These are phyloP conservation scores for Lutraria lutraria DNA, from an alignment of 2,888 invertebrate genomes.

Conservation along the genomic window DNA sequence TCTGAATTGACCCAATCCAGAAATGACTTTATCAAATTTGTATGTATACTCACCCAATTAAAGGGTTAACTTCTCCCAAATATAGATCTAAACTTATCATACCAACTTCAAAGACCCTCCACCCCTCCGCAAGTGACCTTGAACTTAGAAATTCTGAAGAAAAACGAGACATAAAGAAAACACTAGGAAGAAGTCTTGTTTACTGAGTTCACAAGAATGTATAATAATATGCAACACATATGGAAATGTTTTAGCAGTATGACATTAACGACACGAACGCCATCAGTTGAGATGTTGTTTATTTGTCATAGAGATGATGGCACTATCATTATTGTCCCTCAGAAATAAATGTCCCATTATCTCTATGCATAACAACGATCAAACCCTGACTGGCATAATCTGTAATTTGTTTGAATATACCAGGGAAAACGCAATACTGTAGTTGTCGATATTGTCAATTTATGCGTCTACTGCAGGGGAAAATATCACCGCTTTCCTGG, in stretches of 20 bases:
- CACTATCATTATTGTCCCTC: not conserved
- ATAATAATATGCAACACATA: not conserved
- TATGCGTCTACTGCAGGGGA: conserved; percentile 3
- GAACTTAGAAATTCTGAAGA: too few species aligned
- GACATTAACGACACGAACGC: not conserved
- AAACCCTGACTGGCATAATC: not conserved
- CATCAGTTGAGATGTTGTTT: not conserved
- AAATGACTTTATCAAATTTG: too few species aligned
- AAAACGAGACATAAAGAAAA: too few species aligned
- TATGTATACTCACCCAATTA: too few species aligned
- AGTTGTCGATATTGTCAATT: conserved; percentile 15
- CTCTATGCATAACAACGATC: conserved; percentile 5
- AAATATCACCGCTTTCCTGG: not conserved
- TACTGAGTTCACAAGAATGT: too few species aligned
- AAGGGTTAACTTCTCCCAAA: too few species aligned
- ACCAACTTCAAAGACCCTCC: too few species aligned
- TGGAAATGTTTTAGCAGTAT: not conserved
- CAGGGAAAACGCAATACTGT: not conserved
- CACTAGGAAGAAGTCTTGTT: too few species aligned
- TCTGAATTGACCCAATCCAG: too few species aligned
- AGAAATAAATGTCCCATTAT: conserved; percentile 8
- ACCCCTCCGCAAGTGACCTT: too few species aligned
- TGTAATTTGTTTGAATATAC: not conserved
- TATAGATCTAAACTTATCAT: too few species aligned
- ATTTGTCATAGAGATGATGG: not conserved